Conservation (phyloP, 2,113 vertebrate species). For the Myocastor coypus region DNA sequence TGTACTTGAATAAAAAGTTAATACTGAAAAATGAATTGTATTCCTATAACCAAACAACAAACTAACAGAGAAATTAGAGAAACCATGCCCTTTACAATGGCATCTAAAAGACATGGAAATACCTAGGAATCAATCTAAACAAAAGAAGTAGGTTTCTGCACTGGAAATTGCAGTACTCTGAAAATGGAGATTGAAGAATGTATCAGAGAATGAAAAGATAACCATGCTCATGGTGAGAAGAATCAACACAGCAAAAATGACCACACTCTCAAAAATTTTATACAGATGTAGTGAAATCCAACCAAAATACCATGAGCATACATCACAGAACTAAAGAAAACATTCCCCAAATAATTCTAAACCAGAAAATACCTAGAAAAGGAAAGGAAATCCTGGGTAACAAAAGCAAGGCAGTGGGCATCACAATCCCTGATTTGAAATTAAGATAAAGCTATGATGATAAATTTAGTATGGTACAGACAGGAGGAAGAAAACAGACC, state of each 20-base stretch:
- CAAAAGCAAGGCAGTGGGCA: not conserved
- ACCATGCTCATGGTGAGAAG: not conserved
- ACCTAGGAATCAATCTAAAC: not conserved
- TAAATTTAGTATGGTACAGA: not conserved
- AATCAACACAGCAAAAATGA: not conserved
- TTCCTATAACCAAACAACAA: not conserved
- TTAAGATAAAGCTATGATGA: not conserved
- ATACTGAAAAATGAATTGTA: not conserved
- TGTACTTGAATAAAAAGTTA: not conserved
- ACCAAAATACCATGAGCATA: not conserved
- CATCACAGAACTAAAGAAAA: not conserved
- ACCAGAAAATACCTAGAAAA: not conserved
- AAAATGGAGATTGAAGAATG: not conserved
- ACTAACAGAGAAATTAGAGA: not conserved
- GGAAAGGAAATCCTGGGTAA: not conserved
- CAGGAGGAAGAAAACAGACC: not conserved
- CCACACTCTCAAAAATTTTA: not conserved
- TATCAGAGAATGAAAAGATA: not conserved
- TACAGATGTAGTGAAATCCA: not conserved
- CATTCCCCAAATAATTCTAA: not conserved
- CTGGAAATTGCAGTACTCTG: not conserved
- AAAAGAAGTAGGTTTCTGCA: not conserved
- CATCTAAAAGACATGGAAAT: not conserved
- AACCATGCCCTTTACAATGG: not conserved
- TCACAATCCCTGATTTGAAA: not conserved